These are phyloP conservation scores for Chymomyza fuscimana DNA, from an alignment of 2,888 invertebrate genomes.

Conservation along the genomic window DNA sequence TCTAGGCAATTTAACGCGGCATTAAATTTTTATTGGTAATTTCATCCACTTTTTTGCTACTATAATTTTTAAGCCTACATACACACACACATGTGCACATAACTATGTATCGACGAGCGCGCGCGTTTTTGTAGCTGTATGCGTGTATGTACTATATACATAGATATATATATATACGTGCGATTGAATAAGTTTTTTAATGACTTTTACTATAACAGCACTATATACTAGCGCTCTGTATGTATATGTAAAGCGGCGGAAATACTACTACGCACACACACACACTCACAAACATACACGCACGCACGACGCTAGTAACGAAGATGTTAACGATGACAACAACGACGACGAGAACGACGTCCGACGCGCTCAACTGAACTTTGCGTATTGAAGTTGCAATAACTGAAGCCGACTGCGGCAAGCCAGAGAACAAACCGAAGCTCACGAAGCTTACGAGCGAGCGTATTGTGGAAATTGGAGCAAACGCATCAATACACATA, in stretches of 20 bases:
- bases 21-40: conserved; percentile 66
- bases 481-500: conserved; percentile 52
- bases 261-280: conserved; percentile 62
- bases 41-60: conserved; percentile 41
- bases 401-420: conserved; percentile 42
- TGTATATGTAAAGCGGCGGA: conserved; percentile 43
- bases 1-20: conserved; percentile 57
- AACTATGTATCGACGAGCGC: conserved; percentile 17
- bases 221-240: conserved; percentile 40
- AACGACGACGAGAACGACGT: conserved; percentile 56
- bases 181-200: conserved; percentile 68
- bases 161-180: conserved; percentile 21
- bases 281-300: conserved; percentile 30
- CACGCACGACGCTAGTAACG: conserved; percentile 52
- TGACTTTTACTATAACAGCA: conserved; percentile 66
- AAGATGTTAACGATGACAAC: conserved; percentile 36
- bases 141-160: background rate
- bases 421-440: background rate
- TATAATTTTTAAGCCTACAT: background rate
- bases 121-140: conserved; percentile 22
- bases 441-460: conserved; percentile 32
- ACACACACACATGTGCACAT: background rate
- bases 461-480: conserved; percentile 57
- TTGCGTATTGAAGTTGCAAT: conserved; percentile 69
- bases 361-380: conserved; percentile 77